Evolutionary conservation across 2,888 invertebrate species (phyloP).

Genomic region (Bombylius major): DNA sequence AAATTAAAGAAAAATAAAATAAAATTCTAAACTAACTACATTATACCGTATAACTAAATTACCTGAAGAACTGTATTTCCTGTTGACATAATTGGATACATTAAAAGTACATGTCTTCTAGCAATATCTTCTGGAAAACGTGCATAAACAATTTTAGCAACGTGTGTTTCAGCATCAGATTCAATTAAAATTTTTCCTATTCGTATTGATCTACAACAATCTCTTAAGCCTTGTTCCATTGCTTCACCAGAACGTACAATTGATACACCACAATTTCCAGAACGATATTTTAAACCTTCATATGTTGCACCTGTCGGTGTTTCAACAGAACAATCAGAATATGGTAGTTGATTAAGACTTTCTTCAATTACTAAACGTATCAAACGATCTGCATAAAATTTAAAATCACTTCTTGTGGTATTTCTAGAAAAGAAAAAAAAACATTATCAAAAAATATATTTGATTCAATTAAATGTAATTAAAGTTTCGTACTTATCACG

Average conservation of each 20-base stretch:
- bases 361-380: conserved; percentile 97
- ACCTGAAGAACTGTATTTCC: conserved; percentile 87
- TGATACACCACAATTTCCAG: conserved; percentile 97
- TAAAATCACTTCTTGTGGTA: conserved; percentile 88
- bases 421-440: conserved; percentile 51
- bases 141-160: conserved; percentile 92
- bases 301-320: conserved; percentile 84
- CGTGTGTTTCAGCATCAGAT: conserved; percentile 91
- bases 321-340: conserved; percentile 75
- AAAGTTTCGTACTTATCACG: conserved; percentile 55
- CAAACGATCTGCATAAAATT: conserved; percentile 95
- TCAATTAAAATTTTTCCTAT: conserved; percentile 98
- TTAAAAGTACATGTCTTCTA: conserved; percentile 74
- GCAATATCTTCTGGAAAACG: conserved; percentile 94
- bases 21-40: no score
- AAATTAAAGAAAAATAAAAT: conserved; percentile 8
- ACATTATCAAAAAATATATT: background rate
- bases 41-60: background rate
- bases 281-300: conserved; percentile 86
- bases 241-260: conserved; percentile 90
- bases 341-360: conserved; percentile 92
- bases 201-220: conserved; percentile 95
- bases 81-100: conserved; percentile 99
- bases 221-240: conserved; percentile 91
- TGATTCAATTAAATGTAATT: background rate